Evolutionary conservation across 2,113 vertebrate genomes (phyloP), one percentile per base, ranked within the genome.

Genomic region (Pitta sordida): DNA sequence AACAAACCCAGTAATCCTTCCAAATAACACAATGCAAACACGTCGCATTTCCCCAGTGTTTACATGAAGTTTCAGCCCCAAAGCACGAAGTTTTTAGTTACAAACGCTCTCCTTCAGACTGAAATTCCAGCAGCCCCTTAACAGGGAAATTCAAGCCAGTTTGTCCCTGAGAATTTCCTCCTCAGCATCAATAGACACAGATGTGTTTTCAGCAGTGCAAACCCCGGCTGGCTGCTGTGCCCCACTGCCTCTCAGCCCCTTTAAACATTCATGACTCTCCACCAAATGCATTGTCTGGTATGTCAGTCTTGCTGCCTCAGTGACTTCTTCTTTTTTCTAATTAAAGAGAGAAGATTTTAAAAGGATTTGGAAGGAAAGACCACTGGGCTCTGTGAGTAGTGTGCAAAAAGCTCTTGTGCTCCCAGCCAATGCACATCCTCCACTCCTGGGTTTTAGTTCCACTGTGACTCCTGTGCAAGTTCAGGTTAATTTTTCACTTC

Each of bases 241-340:
- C 83, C 29, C 49, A 43, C 91, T 96, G 91, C 91, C 94, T 95
- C 93, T 90, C 93, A 95, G 80, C 41, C 89, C 86, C 32, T 95
- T 96, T 93, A 96, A 97, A 97, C 80, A 96, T 96, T 97, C 95
- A 96, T 94, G 83, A 97, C 65, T 70, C 73, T 93, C 63, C 73
- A 83, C 75, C 93, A 94, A 94, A 94, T 37, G 60, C 60, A 94
- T 95, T 96, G 91, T 95, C 91, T 81, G 74, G 44, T 53, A 52
- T 90, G 60, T 88, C 92, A 91, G 71, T 92, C 86, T 91, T 91
- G 60, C 89, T 93, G 89, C 77, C 62, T 94, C 77, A 88, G 18
- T 79, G 65, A n/a, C 68, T 83, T 94, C 34, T 63, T 70, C 56
- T 21, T 83, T 91, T 88, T 96, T 86, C 87, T 29, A 52, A 70